Percentiles rank a stretch among this genome's conserved stretches.
Conservation (phyloP, 2,888 invertebrate species). For the Deilephila porcellus region DNA sequence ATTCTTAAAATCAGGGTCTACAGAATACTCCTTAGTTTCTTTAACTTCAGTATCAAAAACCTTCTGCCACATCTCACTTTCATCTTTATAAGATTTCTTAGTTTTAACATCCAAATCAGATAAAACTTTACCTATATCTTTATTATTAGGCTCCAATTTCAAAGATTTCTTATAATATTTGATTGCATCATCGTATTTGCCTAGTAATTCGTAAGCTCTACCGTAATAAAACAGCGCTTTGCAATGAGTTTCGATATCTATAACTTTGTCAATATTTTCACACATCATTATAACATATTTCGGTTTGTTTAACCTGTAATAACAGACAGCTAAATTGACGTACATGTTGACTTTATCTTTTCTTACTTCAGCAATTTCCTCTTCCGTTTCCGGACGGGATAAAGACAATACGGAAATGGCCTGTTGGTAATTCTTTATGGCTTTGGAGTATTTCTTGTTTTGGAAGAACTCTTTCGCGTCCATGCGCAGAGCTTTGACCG, state of each 20-base stretch:
- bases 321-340: slow-evolving; percentile 73
- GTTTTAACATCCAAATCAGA: slow-evolving; percentile 58
- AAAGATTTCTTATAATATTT: slow-evolving; percentile 70
- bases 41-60: slow-evolving; percentile 57
- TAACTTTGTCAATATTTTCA: slow-evolving; percentile 63
- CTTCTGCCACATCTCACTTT: slow-evolving; percentile 69
- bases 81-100: slow-evolving; percentile 52
- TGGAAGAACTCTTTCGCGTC: slow-evolving; percentile 63
- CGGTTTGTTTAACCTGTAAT: slow-evolving; percentile 68
- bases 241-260: slow-evolving; percentile 65
- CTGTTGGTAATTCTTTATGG: slow-evolving; percentile 68
- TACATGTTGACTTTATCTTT: slow-evolving; percentile 61
- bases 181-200: slow-evolving; percentile 62
- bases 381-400: slow-evolving; percentile 53
- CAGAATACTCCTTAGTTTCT: slow-evolving; percentile 54
- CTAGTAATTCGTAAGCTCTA: slow-evolving; percentile 62
- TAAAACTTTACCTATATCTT: slow-evolving; percentile 67
- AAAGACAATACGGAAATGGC: slow-evolving; percentile 61
- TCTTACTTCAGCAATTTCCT: slow-evolving; percentile 57
- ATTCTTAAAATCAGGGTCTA: slow-evolving; percentile 68
- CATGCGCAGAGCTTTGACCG: slow-evolving; percentile 62
- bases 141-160: slow-evolving; percentile 74
- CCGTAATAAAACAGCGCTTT: slow-evolving; percentile 74
- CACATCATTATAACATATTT: slow-evolving; percentile 68
- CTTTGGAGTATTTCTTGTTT: slow-evolving; percentile 57